Evolutionary conservation across 2,797 vertebrate genomes (phyloP).

Genomic region (Eutrigla gurnardus): DNA sequence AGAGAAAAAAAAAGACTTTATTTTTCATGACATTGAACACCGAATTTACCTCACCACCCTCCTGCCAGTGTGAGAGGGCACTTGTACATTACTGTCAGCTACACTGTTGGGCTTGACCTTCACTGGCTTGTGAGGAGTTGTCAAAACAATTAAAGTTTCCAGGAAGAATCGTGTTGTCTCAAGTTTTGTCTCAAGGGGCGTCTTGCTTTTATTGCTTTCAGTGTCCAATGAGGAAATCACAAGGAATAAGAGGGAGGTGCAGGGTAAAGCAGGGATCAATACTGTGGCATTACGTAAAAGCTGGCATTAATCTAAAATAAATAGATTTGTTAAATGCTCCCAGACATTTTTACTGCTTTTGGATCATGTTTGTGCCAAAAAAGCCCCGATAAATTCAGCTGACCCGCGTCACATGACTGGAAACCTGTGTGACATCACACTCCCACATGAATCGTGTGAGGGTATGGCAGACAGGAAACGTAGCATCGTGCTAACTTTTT

Average conservation of each 20-base stretch:
- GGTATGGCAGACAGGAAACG: no score
- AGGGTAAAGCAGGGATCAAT: neutral
- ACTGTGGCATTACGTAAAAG: no score
- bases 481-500: no score
- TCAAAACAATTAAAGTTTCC: constrained; percentile 83
- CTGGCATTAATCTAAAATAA: no score
- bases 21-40: constrained; percentile 76
- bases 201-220: constrained; percentile 23
- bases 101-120: constrained; percentile 79
- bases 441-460: no score
- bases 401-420: no score
- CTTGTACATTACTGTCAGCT: constrained; percentile 79
- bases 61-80: constrained; percentile 75
- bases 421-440: neutral
- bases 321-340: no score
- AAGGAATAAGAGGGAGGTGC: constrained; percentile 24
- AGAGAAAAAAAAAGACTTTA: constrained; percentile 47
- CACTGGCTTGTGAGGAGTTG: constrained; percentile 80
- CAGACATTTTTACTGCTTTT: no score
- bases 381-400: neutral
- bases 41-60: constrained; percentile 80
- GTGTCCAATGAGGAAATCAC: constrained; percentile 19
- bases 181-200: constrained; percentile 69
- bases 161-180: constrained; percentile 79
- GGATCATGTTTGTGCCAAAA: no score